Evolutionary conservation across 2,888 invertebrate genomes (phyloP).

Genomic region (Pedicia rivosa): DNA sequence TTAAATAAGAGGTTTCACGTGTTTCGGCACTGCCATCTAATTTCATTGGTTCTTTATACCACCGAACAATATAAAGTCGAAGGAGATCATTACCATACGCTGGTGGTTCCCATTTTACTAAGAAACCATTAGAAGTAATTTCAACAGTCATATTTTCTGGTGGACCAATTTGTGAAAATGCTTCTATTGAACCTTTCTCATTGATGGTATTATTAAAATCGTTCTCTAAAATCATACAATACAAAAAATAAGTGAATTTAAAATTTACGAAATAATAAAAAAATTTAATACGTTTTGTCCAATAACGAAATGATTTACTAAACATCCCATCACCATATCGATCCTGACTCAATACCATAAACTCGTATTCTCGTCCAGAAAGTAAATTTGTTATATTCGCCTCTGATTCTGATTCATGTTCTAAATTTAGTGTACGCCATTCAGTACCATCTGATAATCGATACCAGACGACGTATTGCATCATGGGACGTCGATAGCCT

Average conservation of each 20-base stretch:
- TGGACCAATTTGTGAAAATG: constrained; percentile 36
- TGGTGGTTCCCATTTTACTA: constrained; percentile 59
- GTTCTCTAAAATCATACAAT: constrained; percentile 8
- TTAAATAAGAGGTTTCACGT: constrained; percentile 46
- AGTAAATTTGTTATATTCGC: constrained; percentile 62
- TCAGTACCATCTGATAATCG: constrained; percentile 55
- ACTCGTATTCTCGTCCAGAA: constrained; percentile 68
- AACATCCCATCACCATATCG: constrained; percentile 78
- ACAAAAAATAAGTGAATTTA: neutral
- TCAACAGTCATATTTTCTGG: constrained; percentile 55
- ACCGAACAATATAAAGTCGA: constrained; percentile 48
- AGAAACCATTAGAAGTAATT: constrained; percentile 55
- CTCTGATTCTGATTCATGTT: constrained; percentile 53
- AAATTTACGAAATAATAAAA: neutral
- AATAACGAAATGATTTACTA: constrained; percentile 63
- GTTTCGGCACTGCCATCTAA: constrained; percentile 52
- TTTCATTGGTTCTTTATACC: constrained; percentile 48
- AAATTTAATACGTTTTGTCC: constrained; percentile 39
- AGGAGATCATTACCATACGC: constrained; percentile 38
- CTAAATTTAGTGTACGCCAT: constrained; percentile 70
- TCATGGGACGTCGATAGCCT: constrained; percentile 49
- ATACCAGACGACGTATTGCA: constrained; percentile 79
- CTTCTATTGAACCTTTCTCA: constrained; percentile 10
- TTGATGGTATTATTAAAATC: constrained; percentile 14
- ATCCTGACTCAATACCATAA: constrained; percentile 81